Conservation (phyloP, 2,888 invertebrate genomes). For the Syrista parreyssii region DNA sequence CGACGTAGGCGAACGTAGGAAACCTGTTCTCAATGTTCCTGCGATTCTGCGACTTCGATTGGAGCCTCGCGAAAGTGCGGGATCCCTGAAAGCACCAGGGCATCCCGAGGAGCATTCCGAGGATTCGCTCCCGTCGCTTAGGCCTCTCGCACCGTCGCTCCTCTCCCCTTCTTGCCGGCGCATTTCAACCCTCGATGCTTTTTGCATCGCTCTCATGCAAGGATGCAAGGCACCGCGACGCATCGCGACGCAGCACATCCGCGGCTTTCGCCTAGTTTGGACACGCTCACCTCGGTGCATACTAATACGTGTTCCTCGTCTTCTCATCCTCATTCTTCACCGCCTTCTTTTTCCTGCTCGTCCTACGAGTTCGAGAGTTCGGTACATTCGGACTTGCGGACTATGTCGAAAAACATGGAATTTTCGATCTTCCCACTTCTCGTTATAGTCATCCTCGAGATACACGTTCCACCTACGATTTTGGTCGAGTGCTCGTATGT, state of each 20-base stretch:
- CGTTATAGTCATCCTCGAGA: neutral
- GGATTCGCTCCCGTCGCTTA: neutral
- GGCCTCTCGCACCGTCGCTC: neutral
- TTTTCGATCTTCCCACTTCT: neutral
- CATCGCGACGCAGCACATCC: constrained; percentile 28
- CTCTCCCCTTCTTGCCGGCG: neutral
- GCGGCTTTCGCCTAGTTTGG: constrained; percentile 52
- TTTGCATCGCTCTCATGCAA: constrained; percentile 11
- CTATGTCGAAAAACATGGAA: neutral
- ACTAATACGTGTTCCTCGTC: constrained; percentile 40
- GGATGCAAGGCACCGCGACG: constrained; percentile 45
- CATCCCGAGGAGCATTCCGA: neutral
- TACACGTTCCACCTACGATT: neutral
- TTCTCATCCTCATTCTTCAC: constrained; percentile 3
- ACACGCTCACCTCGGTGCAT: constrained; percentile 45
- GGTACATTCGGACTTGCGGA: constrained; percentile 6
- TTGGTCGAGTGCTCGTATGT: neutral
- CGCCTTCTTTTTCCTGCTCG: constrained; percentile 12
- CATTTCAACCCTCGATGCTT: neutral
- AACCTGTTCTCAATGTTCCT: neutral
- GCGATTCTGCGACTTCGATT: neutral
- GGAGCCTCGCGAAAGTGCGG: neutral
- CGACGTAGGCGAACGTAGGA: neutral
- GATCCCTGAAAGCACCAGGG: neutral
- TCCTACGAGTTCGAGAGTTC: constrained; percentile 11